These are phyloP conservation scores for Polyommatus icarus DNA, from an alignment of 2,888 invertebrate genomes.

Conservation along the genomic window DNA sequence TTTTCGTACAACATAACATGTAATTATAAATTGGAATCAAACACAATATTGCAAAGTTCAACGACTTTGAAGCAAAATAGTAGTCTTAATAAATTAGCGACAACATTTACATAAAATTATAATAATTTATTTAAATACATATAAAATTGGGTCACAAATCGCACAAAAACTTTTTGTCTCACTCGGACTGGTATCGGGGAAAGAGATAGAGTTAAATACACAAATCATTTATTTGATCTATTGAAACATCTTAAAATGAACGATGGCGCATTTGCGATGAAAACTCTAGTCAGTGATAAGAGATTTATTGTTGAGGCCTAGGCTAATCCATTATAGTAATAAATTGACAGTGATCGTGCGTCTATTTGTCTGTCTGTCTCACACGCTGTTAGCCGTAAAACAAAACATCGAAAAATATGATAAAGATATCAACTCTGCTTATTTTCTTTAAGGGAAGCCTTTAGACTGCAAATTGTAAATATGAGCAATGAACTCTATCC, in stretches of 20 bases:
- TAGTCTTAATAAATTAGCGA: not conserved
- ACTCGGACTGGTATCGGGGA: not conserved
- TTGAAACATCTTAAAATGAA: slow-evolving; percentile 5
- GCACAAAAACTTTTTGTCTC: not conserved
- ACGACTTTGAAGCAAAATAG: not conserved
- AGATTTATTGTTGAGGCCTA: slow-evolving; percentile 21
- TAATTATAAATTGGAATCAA: not conserved
- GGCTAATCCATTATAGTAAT: not conserved
- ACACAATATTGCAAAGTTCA: not conserved
- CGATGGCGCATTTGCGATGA: slow-evolving; percentile 12
- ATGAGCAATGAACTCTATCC: not conserved
- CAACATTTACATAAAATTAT: not conserved
- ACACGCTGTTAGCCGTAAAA: not conserved
- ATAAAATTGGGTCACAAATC: not conserved
- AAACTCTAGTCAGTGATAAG: slow-evolving; percentile 3
- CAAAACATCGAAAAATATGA: not conserved
- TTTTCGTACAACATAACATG: not conserved
- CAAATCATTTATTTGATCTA: slow-evolving; percentile 2
- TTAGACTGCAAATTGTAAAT: not conserved
- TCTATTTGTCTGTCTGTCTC: slow-evolving; percentile 7
- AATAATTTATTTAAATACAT: not conserved
- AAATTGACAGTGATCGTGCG: not conserved
- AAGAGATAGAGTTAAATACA: not conserved
- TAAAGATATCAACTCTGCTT: not conserved
- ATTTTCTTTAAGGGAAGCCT: not conserved